phyloP scores from a whole-genome alignment of 2,888 invertebrate species.

The Campoplex nolae region DNA sequence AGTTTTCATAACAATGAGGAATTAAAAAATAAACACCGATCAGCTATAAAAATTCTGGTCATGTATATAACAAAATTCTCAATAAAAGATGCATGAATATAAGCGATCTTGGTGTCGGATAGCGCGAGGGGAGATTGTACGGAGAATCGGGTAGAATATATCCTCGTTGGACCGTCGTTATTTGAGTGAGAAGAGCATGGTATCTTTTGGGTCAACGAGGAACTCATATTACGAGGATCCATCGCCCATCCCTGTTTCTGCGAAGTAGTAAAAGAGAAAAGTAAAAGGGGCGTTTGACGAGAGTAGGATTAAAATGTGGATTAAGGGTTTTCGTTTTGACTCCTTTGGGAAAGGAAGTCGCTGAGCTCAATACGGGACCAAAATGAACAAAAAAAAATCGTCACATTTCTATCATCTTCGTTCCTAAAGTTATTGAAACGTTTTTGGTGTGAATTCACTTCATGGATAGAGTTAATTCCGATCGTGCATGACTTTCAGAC shows the following conservation, averaged over 20 bases:
- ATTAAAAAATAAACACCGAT: background rate
- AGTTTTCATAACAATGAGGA: background rate
- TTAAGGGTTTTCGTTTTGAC: conserved; percentile 52
- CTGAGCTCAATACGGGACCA: background rate
- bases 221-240: conserved; percentile 65
- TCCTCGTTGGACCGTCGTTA: conserved; percentile 48
- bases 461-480: background rate
- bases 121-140: conserved; percentile 37
- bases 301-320: conserved; percentile 64
- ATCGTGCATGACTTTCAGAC: too few species aligned
- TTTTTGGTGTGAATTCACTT: background rate
- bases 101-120: conserved; percentile 12
- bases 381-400: background rate
- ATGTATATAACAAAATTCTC: background rate
- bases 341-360: conserved; percentile 23
- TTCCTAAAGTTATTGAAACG: background rate
- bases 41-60: background rate
- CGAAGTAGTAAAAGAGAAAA: conserved; percentile 53
- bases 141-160: conserved; percentile 51
- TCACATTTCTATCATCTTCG: background rate
- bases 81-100: background rate
- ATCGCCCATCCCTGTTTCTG: conserved; percentile 47
- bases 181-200: conserved; percentile 45
- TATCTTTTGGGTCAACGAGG: conserved; percentile 57
- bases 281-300: conserved; percentile 39